Evolutionary conservation across 1,140 invertebrate genomes (phyloP).

Genomic region (Zaprionus lachaisei): DNA sequence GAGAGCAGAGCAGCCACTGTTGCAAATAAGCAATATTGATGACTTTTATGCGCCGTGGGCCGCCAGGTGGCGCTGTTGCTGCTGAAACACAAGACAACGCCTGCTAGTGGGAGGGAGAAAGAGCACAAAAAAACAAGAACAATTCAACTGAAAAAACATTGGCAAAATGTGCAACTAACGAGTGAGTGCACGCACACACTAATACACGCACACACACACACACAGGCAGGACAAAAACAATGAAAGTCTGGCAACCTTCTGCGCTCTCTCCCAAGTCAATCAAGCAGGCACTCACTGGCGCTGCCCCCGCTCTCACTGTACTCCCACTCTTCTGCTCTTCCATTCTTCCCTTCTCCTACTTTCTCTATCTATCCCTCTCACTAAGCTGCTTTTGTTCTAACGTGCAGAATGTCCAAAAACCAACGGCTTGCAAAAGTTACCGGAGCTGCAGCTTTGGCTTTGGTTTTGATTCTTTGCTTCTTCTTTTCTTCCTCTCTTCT

Average conservation of each 20-base stretch:
- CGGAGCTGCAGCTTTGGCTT: conserved; percentile 34
- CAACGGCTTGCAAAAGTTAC: conserved; percentile 30
- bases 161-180: conserved; percentile 70
- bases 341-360: neutral
- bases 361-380: no score
- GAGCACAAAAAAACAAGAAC: conserved; percentile 35
- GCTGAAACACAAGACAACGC: conserved; percentile 34
- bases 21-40: conserved; percentile 81
- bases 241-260: conserved; percentile 4
- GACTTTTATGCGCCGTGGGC: conserved; percentile 52
- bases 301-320: neutral
- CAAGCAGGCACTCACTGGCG: conserved; percentile 4
- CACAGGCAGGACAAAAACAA: conserved; percentile 18
- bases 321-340: neutral
- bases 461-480: conserved; percentile 26
- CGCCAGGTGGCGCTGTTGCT: conserved; percentile 50
- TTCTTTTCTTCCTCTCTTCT: neutral
- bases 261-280: neutral
- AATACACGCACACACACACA: conserved; percentile 21
- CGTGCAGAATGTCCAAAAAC: conserved; percentile 26
- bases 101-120: neutral
- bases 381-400: conserved; percentile 34
- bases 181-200: conserved; percentile 40
- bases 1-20: conserved; percentile 23
- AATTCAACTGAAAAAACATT: conserved; percentile 55